phyloP scores from a whole-genome alignment of 2,113 vertebrate species.

The Zingel zingel region DNA sequence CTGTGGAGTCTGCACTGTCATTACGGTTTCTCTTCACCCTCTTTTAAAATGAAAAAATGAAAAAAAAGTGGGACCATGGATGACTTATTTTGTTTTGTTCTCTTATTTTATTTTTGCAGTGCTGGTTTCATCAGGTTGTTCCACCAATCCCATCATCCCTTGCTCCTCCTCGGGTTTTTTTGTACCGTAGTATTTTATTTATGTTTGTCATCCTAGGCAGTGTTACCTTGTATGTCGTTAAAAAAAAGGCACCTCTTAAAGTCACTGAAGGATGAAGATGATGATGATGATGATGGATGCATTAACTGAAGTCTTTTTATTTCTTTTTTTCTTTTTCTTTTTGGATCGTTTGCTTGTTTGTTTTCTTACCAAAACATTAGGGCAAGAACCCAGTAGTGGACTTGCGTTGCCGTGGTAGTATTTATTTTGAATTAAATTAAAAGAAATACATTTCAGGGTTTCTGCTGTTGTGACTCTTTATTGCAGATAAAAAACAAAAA shows the following conservation, averaged over 20 bases:
- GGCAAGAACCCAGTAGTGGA: constrained; percentile 81
- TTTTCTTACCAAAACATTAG: constrained; percentile 87
- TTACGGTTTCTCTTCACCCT: constrained; percentile 30
- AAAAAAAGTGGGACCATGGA: constrained; percentile 51
- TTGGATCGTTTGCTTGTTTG: constrained; percentile 80
- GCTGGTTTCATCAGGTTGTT: constrained; percentile 73
- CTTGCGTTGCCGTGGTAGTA: constrained; percentile 86
- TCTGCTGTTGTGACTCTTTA: constrained; percentile 55
- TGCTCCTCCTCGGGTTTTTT: constrained; percentile 45
- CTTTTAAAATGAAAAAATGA: neutral
- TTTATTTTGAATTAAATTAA: constrained; percentile 89
- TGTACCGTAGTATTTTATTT: constrained; percentile 81
- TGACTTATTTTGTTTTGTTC: neutral
- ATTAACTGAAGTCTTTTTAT: constrained; percentile 76
- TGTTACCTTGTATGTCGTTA: constrained; percentile 71
- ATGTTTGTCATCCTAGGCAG: constrained; percentile 74
- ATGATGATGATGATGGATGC: constrained; percentile 69
- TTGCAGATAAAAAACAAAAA: constrained; percentile 1
- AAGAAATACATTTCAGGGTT: constrained; percentile 82
- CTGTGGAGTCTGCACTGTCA: constrained; percentile 60
- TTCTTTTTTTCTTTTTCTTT: constrained; percentile 50
- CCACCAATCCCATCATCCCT: constrained; percentile 54
- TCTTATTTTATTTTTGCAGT: constrained; percentile 39
- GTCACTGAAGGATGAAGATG: constrained; percentile 65
- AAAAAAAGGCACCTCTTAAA: constrained; percentile 69